Base-by-base conservation (phyloP, 2,797 vertebrate species). In the Enteromius trimaculatus region DNA sequence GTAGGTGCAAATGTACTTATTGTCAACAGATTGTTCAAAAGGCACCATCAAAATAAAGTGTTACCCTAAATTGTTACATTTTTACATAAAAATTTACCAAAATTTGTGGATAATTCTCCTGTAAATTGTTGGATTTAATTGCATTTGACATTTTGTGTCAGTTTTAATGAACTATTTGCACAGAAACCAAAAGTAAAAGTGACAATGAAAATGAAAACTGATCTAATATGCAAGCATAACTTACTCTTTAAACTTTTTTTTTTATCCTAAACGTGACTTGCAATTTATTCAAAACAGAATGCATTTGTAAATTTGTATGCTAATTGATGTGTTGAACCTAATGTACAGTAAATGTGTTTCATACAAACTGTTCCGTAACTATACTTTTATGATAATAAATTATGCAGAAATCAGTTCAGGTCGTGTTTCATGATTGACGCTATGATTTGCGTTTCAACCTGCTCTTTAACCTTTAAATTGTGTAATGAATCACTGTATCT, bases 401-500 rank as follows among this genome's bases (percentile, higher is more conserved):
- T 66, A 11, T 4, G 21, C 34, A 37, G 64, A 37, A 66, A 66
- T 21, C 64, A 21, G 64, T n/a, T 34, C 42, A 53, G 29, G 47
- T 31, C 0, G 0, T 64, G 23, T 78, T 65, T 78, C 23, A 31
- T 4, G 21, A 23, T 17, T 23, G 21, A 68, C 16, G 7, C 44
- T 29, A 37, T n/a, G 49, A n/a, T 76, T 37, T 69, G 9, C 34
- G 21, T 16, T 34, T 51, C 26, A 44, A 21, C 26, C 34, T 80
- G 29, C 42, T n/a, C 44, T 53, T 37, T 62, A 49, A 58, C 39
- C 10, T 64, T 26, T 71, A 31, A 70, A 65, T 70, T 64, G n/a
- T 19, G 17, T 29, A 13, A 16, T 64, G 19, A 79, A 58, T 68
- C 72, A 75, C 23, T 23, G 37, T 23, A 47, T 75, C 80, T 37